Evolutionary conservation across 1,140 invertebrate genomes (phyloP), one percentile per base, ranked within the genome.

Genomic region (Uloborus diversus): DNA sequence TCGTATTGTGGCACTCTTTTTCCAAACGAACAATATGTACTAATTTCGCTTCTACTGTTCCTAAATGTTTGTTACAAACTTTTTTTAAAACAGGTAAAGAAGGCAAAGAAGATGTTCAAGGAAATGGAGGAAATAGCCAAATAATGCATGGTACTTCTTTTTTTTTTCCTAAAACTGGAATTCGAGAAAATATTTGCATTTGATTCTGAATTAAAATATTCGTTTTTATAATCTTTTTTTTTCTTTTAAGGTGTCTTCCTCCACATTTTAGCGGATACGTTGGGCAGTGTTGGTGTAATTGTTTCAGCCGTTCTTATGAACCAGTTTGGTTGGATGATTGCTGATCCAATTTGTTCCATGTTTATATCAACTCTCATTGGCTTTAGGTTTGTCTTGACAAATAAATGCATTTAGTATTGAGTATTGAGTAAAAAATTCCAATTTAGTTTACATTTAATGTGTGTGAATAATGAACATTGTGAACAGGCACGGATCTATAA

Each of bases 341-440:
- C 96, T 3, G 96, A 97, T 88, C 95, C 96, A 0, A 96, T 97
- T 76, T 97, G 95, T 85, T 97, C 95, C 4, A 96, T 97, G 90
- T 94, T 96, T 81, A 97, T 97, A 64, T 93, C 95, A 3, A 84
- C 94, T 28, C 88, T 97, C 2, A 96, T 97, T 84, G 93, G 92
- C 27, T 86, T 93, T 5, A 96, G 94, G 94, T 96, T 62, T 42
- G 47, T 69, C 23, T 53, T 20, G n/a, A n/a, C n/a, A n/a, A n/a
- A n/a, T n/a, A n/a, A n/a, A n/a, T n/a, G n/a, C n/a, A n/a, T n/a
- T n/a, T n/a, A n/a, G n/a, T n/a, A n/a, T n/a, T n/a, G n/a, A n/a
- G n/a, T n/a, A n/a, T n/a, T n/a, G n/a, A n/a, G n/a, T n/a, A n/a
- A n/a, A n/a, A n/a, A n/a, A n/a, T n/a, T n/a, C n/a, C n/a, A n/a